Evolutionary conservation across 2,113 vertebrate species (phyloP).

Genomic region (Cyphomyrus plagiostoma): DNA sequence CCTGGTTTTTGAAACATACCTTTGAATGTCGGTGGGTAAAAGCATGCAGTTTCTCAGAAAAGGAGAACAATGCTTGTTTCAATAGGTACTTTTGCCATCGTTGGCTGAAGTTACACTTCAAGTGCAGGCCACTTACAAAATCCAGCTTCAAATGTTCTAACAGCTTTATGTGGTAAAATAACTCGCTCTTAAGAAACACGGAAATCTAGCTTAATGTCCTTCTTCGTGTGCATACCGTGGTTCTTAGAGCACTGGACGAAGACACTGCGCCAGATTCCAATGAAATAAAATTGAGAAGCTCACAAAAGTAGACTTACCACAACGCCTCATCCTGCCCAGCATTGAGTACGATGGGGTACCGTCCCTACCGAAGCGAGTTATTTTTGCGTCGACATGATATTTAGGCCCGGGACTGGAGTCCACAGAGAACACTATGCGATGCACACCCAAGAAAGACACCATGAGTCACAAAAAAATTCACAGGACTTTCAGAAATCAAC

Average conservation of each 20-base stretch:
- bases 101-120: neutral
- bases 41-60: neutral
- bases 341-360: constrained; percentile 78
- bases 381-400: constrained; percentile 67
- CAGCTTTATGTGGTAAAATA: neutral
- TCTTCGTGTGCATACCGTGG: neutral
- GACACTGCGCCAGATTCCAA: neutral
- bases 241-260: neutral
- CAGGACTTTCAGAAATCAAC: neutral
- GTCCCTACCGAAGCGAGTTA: constrained; percentile 76
- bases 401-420: constrained; percentile 75
- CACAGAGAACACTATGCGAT: constrained; percentile 54
- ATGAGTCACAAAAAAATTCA: neutral
- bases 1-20: neutral
- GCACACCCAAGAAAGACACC: neutral
- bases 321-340: constrained; percentile 54
- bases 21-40: neutral
- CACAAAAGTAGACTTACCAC: constrained; percentile 40
- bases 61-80: neutral
- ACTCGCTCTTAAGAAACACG: neutral
- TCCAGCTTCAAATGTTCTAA: neutral
- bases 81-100: neutral
- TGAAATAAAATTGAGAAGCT: neutral
- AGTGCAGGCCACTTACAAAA: neutral
- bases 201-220: neutral